Evolutionary conservation across 2,888 invertebrate genomes (phyloP).

Genomic region (Lepidocyrtoides sp.): DNA sequence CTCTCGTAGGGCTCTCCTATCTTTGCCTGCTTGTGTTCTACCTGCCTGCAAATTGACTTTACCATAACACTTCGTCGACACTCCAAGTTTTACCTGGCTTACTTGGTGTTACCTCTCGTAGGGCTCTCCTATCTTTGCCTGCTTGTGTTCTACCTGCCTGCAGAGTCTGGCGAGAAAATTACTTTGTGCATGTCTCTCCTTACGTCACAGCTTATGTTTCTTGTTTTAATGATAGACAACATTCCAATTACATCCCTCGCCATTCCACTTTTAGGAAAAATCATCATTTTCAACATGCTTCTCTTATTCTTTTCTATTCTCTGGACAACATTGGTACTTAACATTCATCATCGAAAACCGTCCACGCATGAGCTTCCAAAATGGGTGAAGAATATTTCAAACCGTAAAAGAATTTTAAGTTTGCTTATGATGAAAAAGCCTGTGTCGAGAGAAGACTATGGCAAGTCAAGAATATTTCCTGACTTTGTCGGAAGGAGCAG

Average conservation of each 20-base stretch:
- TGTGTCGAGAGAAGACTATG: too few species aligned
- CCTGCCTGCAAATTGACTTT: not conserved
- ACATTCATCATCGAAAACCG: not conserved
- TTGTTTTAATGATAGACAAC: not conserved
- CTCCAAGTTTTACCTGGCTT: not conserved
- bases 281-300: not conserved
- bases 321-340: not conserved
- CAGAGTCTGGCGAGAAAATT: not conserved
- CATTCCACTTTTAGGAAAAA: not conserved
- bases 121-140: not conserved
- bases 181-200: not conserved
- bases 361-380: too few species aligned
- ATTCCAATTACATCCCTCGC: not conserved
- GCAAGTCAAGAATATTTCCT: too few species aligned
- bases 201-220: not conserved
- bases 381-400: too few species aligned
- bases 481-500: too few species aligned
- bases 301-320: not conserved
- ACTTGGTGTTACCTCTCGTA: not conserved
- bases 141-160: not conserved
- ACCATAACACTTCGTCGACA: not conserved
- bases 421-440: too few species aligned
- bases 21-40: not conserved
- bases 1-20: not conserved
- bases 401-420: too few species aligned